Evolutionary conservation across 2,888 invertebrate species (phyloP).

Genomic region (Microplitis manilae): DNA sequence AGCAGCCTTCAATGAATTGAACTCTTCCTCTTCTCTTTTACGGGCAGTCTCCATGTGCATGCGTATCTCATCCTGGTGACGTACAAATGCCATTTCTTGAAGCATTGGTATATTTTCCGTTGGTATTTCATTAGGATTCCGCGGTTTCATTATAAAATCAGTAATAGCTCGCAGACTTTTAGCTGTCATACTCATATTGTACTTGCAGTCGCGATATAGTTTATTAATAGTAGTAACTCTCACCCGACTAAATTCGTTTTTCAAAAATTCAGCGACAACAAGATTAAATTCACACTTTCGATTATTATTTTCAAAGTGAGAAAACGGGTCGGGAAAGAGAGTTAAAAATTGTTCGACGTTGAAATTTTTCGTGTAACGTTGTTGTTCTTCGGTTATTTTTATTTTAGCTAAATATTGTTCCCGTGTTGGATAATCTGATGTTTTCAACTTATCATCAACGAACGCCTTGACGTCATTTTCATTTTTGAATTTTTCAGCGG

Average conservation of each 20-base stretch:
- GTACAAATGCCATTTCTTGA: constrained; percentile 65
- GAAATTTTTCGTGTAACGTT: constrained; percentile 71
- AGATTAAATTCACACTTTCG: constrained; percentile 46
- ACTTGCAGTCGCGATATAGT: constrained; percentile 43
- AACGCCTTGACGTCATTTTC: constrained; percentile 52
- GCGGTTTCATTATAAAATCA: constrained; percentile 53
- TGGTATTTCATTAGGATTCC: constrained; percentile 43
- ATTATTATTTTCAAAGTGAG: constrained; percentile 59
- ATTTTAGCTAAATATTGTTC: constrained; percentile 50
- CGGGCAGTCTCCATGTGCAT: constrained; percentile 60
- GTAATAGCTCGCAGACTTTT: constrained; percentile 34
- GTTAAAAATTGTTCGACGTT: constrained; percentile 70
- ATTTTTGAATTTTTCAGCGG: constrained; percentile 45
- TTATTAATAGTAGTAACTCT: constrained; percentile 52
- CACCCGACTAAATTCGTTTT: constrained; percentile 47
- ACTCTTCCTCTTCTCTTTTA: constrained; percentile 60
- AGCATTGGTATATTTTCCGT: constrained; percentile 60
- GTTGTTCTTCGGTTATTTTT: constrained; percentile 65
- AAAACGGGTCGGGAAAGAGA: constrained; percentile 71
- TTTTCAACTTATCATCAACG: constrained; percentile 54
- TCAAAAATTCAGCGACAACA: constrained; percentile 55
- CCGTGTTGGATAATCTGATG: constrained; percentile 59
- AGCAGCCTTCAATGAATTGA: constrained; percentile 62
- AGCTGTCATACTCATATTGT: constrained; percentile 58
- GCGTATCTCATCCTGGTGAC: constrained; percentile 62